These are phyloP conservation scores for Cheilosia impressa DNA, from an alignment of 2,888 invertebrate species.

Conservation along the genomic window DNA sequence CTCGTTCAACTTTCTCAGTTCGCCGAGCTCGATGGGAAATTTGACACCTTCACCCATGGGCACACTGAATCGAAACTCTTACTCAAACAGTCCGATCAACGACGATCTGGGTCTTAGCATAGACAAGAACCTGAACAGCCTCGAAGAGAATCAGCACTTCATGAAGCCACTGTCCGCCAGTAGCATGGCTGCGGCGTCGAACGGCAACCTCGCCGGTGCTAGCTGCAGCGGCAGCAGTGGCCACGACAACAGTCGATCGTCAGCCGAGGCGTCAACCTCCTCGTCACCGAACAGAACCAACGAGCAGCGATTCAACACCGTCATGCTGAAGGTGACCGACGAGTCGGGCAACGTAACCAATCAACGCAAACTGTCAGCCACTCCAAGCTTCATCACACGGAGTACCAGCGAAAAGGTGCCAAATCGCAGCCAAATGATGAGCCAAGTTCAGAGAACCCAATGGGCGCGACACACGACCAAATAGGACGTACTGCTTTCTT, in stretches of 20 bases:
- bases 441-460: constrained; percentile 90
- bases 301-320: constrained; percentile 82
- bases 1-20: constrained; percentile 81
- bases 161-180: constrained; percentile 87
- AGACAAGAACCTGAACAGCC: constrained; percentile 83
- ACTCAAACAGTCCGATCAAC: constrained; percentile 80
- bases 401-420: constrained; percentile 94
- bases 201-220: constrained; percentile 83
- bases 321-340: constrained; percentile 86
- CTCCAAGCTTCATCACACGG: constrained; percentile 88
- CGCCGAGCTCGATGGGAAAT: constrained; percentile 79
- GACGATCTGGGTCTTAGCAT: constrained; percentile 81
- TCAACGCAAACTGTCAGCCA: constrained; percentile 84
- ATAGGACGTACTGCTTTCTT: constrained; percentile 81
- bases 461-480: constrained; percentile 96
- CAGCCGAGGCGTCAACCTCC: constrained; percentile 78
- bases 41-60: constrained; percentile 82
- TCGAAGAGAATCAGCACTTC: constrained; percentile 86
- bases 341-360: constrained; percentile 84
- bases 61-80: constrained; percentile 82
- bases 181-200: constrained; percentile 78
- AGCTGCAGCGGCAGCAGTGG: constrained; percentile 80
- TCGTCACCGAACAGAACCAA: constrained; percentile 80
- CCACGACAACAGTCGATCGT: constrained; percentile 79
- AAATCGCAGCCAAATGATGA: constrained; percentile 93